Evolutionary conservation across 2,888 invertebrate genomes (phyloP).

Genomic region (Beris chalybata): DNA sequence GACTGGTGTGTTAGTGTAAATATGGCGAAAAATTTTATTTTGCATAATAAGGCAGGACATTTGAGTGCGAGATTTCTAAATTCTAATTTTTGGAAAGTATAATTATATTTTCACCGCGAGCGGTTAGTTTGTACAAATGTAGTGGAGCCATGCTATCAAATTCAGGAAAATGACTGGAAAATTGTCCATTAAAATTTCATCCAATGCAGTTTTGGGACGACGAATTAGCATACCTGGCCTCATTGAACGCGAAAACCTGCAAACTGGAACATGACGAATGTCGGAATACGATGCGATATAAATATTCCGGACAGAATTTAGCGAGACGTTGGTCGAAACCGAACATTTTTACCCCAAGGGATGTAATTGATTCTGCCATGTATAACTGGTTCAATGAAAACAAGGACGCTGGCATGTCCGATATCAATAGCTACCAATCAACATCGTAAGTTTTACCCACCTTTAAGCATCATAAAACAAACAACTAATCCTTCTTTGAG

Average conservation of each 20-base stretch:
- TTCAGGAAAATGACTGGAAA: too few relatives aligned
- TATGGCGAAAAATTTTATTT: too few relatives aligned
- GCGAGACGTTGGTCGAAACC: slow-evolving; percentile 12
- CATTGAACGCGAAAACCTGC: slow-evolving; percentile 25
- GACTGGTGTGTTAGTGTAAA: too few relatives aligned
- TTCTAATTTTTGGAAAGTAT: too few relatives aligned
- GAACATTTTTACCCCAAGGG: slow-evolving; percentile 1
- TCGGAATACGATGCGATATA: slow-evolving; percentile 22
- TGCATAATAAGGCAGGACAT: too few relatives aligned
- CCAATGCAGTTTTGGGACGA: slow-evolving; percentile 30
- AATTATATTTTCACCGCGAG: too few relatives aligned
- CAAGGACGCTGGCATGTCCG: slow-evolving; percentile 5
- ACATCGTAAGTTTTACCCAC: slow-evolving; percentile 7
- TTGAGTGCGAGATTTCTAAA: too few relatives aligned
- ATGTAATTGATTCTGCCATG: slow-evolving; percentile 8
- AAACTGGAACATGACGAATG: slow-evolving; percentile 30
- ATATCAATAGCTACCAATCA: slow-evolving; percentile 12
- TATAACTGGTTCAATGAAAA: slow-evolving; percentile 32
- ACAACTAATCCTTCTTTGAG: too few relatives aligned
- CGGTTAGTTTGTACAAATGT: too few relatives aligned
- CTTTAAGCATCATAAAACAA: background rate
- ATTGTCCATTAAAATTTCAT: background rate
- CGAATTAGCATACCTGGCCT: slow-evolving; percentile 29
- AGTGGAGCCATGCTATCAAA: too few relatives aligned
- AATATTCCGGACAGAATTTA: slow-evolving; percentile 32